Evolutionary conservation across 2,888 invertebrate species (phyloP).

Genomic region (Dryomyza anilis): DNA sequence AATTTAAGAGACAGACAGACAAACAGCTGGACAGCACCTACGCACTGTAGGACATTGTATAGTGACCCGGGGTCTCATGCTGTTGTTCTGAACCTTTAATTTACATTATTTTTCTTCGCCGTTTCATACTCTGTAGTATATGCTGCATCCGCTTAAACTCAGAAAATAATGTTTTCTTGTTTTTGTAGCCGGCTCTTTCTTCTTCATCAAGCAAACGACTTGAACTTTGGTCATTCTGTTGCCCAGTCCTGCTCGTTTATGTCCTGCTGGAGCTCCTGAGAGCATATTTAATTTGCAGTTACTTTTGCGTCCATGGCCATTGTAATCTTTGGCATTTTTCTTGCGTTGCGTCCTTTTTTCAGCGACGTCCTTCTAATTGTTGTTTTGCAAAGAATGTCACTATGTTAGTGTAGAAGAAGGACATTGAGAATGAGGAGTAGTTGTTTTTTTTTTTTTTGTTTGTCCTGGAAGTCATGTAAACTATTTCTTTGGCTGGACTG

Average conservation of each 20-base stretch:
- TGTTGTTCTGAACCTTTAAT: not conserved
- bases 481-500: too few relatives aligned
- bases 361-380: not conserved
- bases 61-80: not conserved
- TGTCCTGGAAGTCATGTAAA: too few relatives aligned
- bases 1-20: not conserved
- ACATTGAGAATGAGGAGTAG: too few relatives aligned
- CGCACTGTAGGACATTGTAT: not conserved
- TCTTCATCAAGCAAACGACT: constrained; percentile 6
- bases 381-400: too few relatives aligned
- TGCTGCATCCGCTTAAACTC: not conserved
- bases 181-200: not conserved
- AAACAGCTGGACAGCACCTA: not conserved
- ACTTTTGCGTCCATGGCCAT: not conserved
- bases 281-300: constrained; percentile 10
- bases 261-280: not conserved
- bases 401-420: too few relatives aligned
- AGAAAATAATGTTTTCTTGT: not conserved
- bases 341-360: too few relatives aligned
- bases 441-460: too few relatives aligned
- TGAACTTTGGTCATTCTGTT: constrained; percentile 2
- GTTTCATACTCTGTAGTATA: not conserved
- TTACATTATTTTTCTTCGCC: not conserved
- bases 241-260: not conserved
- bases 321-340: not conserved